Conservation (phyloP, 1,140 invertebrate species). For the Drosophila littoralis region DNA sequence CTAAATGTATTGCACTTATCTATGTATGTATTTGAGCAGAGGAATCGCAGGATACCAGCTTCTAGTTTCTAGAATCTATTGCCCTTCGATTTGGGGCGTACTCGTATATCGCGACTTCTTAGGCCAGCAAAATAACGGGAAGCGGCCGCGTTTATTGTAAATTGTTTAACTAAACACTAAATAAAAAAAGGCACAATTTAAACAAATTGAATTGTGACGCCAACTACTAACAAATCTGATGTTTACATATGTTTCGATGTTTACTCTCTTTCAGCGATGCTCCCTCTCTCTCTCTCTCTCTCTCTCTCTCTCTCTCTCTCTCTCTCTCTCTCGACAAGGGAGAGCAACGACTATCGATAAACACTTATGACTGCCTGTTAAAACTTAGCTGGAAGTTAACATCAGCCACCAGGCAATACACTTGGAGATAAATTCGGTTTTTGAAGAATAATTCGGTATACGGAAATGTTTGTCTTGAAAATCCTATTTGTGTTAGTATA, state of each 20-base stretch:
- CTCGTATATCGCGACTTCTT: constrained; percentile 20
- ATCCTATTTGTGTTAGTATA: no score
- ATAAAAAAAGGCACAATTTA: constrained; percentile 57
- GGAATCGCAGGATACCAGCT: not conserved
- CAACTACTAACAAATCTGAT: constrained; percentile 40
- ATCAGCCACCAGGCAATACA: no score
- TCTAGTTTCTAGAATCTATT: constrained; percentile 15
- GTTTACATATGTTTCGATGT: not conserved
- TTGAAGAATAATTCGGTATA: no score
- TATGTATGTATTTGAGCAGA: constrained; percentile 7
- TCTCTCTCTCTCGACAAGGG: no score
- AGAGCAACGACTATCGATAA: no score
- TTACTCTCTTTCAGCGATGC: not conserved
- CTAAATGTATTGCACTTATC: constrained; percentile 36
- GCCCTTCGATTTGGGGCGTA: constrained; percentile 5
- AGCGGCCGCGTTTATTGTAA: constrained; percentile 63
- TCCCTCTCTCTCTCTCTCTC: not conserved
- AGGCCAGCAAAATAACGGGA: constrained; percentile 35
- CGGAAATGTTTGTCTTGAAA: no score
- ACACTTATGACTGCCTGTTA: no score
- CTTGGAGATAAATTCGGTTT: no score
- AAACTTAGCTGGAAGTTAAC: no score
- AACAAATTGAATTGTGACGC: constrained; percentile 53
- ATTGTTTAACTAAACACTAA: constrained; percentile 61
- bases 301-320: not conserved